Conservation (phyloP, 1,140 invertebrate species). For the Drosophila arizonae region DNA sequence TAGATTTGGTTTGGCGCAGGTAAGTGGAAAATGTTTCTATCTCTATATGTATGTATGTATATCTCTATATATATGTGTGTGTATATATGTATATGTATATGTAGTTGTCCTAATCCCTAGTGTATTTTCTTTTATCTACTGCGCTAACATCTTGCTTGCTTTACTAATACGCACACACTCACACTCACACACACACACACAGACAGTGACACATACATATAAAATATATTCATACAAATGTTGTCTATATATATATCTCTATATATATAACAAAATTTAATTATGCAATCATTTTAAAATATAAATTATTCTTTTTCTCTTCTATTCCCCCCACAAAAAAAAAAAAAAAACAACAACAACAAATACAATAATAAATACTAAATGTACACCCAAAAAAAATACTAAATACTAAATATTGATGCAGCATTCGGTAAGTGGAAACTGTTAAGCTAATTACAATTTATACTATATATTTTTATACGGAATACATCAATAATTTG, state of each 20-base stretch:
- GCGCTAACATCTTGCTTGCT: not conserved
- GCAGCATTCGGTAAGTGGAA: conserved; percentile 53
- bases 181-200: conserved; percentile 7
- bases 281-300: conserved; percentile 66
- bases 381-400: not conserved
- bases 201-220: conserved; percentile 5
- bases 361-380: conserved; percentile 2
- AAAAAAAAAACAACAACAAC: not conserved
- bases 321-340: conserved; percentile 52
- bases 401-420: conserved; percentile 3
- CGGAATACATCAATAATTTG: too few species aligned
- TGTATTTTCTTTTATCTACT: conserved; percentile 16
- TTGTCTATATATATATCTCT: conserved; percentile 1
- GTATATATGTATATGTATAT: conserved; percentile 4
- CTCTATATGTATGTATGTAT: not conserved
- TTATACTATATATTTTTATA: conserved; percentile 4
- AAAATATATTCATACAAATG: conserved; percentile 20
- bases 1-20: conserved; percentile 51
- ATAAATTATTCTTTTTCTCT: conserved; percentile 73
- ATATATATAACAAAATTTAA: conserved; percentile 40
- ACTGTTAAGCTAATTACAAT: conserved; percentile 4
- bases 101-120: conserved; percentile 2
- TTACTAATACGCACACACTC: conserved; percentile 6
- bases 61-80: not conserved
- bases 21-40: conserved; percentile 43